Percentiles rank a stretch among this genome's conserved stretches.
Conservation (phyloP, 2,797 vertebrate genomes). For the Botia kubotai region DNA sequence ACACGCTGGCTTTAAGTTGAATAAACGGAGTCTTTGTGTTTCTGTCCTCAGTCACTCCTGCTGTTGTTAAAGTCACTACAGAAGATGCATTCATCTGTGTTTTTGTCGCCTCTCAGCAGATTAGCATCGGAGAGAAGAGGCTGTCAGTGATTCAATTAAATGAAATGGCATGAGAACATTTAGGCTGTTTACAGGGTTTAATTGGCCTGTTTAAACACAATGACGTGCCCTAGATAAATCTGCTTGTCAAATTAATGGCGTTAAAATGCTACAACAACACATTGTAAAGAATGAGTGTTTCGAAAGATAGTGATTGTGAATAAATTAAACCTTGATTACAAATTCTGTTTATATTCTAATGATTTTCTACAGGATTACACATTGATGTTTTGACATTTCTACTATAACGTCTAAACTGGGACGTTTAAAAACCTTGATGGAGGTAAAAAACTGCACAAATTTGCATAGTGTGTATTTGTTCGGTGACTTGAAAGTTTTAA, state of each 20-base stretch:
- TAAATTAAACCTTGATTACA: background rate
- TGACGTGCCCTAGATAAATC: background rate
- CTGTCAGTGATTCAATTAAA: background rate
- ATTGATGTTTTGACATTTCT: background rate
- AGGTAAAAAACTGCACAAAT: no score
- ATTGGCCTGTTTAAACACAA: constrained; percentile 4
- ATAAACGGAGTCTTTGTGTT: constrained; percentile 45
- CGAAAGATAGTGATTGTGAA: no score
- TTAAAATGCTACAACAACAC: no score
- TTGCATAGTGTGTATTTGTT: background rate
- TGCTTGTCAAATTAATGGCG: no score
- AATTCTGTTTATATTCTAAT: background rate
- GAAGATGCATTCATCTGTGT: constrained; percentile 8
- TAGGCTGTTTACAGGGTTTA: background rate
- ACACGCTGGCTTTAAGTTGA: constrained; percentile 15
- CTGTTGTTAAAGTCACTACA: constrained; percentile 22
- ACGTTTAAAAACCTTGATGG: background rate
- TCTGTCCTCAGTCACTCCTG: constrained; percentile 10
- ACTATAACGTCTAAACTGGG: no score
- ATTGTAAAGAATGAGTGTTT: no score
- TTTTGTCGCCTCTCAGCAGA: background rate
- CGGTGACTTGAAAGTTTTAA: background rate
- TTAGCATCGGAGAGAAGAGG: background rate
- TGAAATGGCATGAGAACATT: background rate
- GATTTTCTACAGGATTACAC: background rate